Conservation (phyloP, 64 coral and sea anemone species). For the Stichodactyla helianthus region DNA sequence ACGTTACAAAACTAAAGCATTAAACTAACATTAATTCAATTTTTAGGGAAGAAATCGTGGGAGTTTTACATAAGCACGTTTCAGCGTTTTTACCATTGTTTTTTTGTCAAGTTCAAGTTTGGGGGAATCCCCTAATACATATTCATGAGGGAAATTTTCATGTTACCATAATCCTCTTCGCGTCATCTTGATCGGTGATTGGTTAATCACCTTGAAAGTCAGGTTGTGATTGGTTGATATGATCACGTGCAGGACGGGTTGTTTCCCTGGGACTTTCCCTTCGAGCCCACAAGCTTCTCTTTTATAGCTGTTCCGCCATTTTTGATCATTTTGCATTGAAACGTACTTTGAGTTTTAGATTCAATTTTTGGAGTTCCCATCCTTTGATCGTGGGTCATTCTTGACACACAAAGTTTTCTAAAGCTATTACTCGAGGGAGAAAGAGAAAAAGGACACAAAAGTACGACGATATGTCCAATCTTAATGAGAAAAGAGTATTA, state of each 20-base stretch:
- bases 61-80: background rate
- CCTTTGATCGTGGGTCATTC: background rate
- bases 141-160: constrained; percentile 6
- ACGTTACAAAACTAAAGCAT: background rate
- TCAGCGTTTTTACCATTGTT: background rate
- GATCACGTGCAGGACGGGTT: constrained; percentile 21
- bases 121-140: constrained; percentile 92
- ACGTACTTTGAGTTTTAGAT: background rate
- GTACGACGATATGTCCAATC: constrained; percentile 2
- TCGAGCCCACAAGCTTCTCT: background rate
- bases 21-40: background rate
- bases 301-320: background rate
- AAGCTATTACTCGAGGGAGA: background rate
- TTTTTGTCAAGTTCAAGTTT: constrained; percentile 20
- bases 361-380: background rate
- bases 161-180: constrained; percentile 6
- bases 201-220: background rate
- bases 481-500: constrained; percentile 15
- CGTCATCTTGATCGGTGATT: background rate
- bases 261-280: background rate
- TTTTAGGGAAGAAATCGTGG: background rate
- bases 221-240: constrained; percentile 63
- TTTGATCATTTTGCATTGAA: background rate
- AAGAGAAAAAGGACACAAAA: background rate
- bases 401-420: background rate